phyloP scores from a whole-genome alignment of 2,113 vertebrate species.

The Sciurus niger region DNA sequence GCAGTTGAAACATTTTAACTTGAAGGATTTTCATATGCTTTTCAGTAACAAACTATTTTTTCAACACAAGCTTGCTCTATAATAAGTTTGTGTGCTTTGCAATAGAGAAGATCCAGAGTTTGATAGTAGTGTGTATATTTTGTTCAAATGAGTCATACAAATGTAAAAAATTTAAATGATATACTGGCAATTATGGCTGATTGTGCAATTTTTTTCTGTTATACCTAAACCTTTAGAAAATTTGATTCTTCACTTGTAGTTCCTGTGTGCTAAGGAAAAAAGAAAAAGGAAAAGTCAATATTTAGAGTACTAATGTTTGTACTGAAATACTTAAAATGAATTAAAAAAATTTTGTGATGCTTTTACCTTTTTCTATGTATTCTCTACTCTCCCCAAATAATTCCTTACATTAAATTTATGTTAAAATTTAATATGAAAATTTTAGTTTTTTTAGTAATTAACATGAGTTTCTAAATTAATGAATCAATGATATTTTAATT shows the following conservation, averaged over 20 bases:
- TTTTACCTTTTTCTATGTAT: conserved; percentile 18
- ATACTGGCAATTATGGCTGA: not conserved
- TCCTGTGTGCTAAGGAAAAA: not conserved
- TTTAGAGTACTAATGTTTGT: not conserved
- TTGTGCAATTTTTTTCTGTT: not conserved
- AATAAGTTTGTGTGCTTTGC: not conserved
- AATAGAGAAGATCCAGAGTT: not conserved
- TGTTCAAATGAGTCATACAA: not conserved
- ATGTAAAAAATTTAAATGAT: not conserved
- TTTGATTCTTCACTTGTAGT: not conserved
- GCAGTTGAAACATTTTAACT: not conserved
- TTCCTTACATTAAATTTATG: not conserved
- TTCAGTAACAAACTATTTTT: not conserved
- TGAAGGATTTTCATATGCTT: not conserved
- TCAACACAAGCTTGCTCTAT: not conserved
- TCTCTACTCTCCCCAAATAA: not conserved
- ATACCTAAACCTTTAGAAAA: not conserved
- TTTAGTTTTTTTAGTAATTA: not conserved
- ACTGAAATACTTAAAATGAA: conserved; percentile 12
- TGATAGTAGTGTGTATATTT: not conserved
- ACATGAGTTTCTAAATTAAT: conserved; percentile 46
- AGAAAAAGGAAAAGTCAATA: not conserved
- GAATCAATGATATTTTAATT: not conserved
- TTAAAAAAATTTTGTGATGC: not conserved
- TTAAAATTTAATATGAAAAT: conserved; percentile 39